Percentiles rank a stretch among this genome's conserved stretches.
These are phyloP conservation scores for Calypte anna DNA, from an alignment of 2,113 vertebrate species.

Conservation along the genomic window DNA sequence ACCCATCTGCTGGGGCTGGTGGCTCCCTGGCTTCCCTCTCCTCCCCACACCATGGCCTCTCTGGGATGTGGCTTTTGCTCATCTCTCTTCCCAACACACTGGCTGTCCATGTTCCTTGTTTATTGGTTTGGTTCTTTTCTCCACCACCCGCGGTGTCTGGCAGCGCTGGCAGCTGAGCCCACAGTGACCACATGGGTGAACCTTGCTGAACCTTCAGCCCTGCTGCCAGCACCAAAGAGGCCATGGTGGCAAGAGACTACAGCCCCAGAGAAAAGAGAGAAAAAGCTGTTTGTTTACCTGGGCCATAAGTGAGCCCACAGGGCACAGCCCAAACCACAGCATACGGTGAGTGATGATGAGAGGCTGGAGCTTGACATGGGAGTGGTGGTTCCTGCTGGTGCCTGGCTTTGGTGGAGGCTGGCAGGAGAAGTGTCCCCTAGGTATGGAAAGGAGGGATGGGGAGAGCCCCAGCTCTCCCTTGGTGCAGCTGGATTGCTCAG, in stretches of 20 bases:
- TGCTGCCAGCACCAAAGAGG: background rate
- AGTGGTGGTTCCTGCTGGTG: background rate
- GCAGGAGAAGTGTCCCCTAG: background rate
- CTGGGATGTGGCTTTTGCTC: background rate
- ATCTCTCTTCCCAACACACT: background rate
- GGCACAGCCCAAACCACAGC: background rate
- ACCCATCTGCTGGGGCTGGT: rapidly evolving
- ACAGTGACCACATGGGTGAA: background rate
- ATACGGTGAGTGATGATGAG: rapidly evolving
- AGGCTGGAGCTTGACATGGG: background rate
- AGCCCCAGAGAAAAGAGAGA: background rate
- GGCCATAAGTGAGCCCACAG: background rate
- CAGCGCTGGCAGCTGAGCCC: background rate
- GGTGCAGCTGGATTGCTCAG: background rate
- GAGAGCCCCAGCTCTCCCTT: background rate
- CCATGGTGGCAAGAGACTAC: background rate
- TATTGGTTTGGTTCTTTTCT: background rate
- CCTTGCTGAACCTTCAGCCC: background rate
- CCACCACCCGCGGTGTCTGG: background rate
- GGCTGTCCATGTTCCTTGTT: background rate
- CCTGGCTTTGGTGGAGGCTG: background rate
- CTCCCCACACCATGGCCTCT: background rate
- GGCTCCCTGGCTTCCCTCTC: background rate
- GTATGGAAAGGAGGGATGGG: background rate
- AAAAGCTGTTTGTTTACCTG: constrained; percentile 16